Percentiles rank a stretch among this genome's conserved stretches.
These are phyloP conservation scores for Habropoda laboriosa DNA, from an alignment of 1,140 invertebrate species.

Conservation along the genomic window DNA sequence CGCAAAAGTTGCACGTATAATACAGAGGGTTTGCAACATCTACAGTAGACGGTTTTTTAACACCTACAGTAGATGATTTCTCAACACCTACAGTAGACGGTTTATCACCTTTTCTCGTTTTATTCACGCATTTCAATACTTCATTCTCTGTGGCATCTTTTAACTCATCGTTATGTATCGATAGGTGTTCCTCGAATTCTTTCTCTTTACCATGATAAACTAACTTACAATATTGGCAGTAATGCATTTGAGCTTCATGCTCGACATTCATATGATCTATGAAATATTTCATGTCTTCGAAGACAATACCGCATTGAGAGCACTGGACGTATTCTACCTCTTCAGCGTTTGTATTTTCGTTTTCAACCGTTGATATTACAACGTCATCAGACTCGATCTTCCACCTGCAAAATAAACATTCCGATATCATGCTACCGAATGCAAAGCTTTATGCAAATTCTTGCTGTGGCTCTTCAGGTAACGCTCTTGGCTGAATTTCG, in stretches of 20 bases:
- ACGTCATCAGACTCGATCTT: conserved; percentile 5
- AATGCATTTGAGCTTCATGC: conserved; percentile 52
- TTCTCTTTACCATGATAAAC: conserved; percentile 50
- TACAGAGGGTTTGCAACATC: not conserved
- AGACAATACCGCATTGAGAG: conserved; percentile 59
- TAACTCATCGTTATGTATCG: not conserved
- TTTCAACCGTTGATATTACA: not conserved
- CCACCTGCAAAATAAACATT: conserved; percentile 54
- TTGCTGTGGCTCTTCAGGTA: conserved; percentile 70
- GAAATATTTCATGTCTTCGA: conserved; percentile 63
- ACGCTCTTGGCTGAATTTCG: conserved; percentile 67
- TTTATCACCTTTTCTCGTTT: too few species aligned
- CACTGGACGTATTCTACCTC: conserved; percentile 51
- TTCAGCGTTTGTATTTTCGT: conserved; percentile 15
- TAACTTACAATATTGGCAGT: conserved; percentile 57
- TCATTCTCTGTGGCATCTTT: not conserved
- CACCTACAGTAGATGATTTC: not conserved
- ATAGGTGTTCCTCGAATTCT: conserved; percentile 34
- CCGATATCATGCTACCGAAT: conserved; percentile 35
- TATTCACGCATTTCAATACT: too few species aligned
- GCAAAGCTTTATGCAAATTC: conserved; percentile 54
- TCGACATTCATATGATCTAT: conserved; percentile 60
- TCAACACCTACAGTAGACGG: not conserved
- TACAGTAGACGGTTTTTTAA: not conserved
- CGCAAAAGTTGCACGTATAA: conserved; percentile 24